Base-by-base conservation (phyloP, 2,888 invertebrate species). In the Stenchaetothrips biformis region DNA sequence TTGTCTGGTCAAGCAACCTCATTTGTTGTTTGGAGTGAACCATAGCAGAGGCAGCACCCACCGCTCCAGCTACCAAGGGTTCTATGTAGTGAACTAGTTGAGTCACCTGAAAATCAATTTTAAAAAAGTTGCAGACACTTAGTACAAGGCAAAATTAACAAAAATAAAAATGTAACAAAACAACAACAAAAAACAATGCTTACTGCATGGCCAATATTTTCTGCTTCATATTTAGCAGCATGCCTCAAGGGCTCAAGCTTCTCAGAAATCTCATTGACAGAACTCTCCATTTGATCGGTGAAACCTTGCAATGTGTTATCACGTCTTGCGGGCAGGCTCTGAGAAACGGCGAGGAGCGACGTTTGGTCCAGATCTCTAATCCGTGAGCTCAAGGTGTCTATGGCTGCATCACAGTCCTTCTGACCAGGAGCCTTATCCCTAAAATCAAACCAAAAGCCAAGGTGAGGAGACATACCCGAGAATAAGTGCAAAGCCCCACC, bases 391-490 rank as follows among this genome's bases (percentile, higher is more conserved):
- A 99, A 88, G 0, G 92, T 91, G 59, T 95, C 93, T 67, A 97
- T 90, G 0, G 95, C 95, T 0, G 90, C 90, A 78, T 95, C 94
- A 86, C 99, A 97, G 87, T 99, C 99, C 7, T 93, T 92, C 87
- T 98, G 98, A 0, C 99, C 99, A 0, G 99, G 99, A 0, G 98
- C 97, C 84, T 95, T 95, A 85, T 98, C 98, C 80, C 95, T 93
- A 85, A 0, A 81, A 83, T 37, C 37, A 37, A 37, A 37, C 37
- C 37, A 16, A 81, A 27, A 78, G 18, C 77, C 59, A 78, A 37
- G 21, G 18, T 81, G 0, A 62, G 74, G 49, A 78, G 47, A 80
- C 67, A 59, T 47, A 47, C n/a, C 37, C 27, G 77, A 37, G 4
- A 37, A 18, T 7, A 6, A 8, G 25, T n/a, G 25, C 25, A 53